Conservation (phyloP, 2,797 vertebrate genomes). For the Parauchenoglanis punctatus region DNA sequence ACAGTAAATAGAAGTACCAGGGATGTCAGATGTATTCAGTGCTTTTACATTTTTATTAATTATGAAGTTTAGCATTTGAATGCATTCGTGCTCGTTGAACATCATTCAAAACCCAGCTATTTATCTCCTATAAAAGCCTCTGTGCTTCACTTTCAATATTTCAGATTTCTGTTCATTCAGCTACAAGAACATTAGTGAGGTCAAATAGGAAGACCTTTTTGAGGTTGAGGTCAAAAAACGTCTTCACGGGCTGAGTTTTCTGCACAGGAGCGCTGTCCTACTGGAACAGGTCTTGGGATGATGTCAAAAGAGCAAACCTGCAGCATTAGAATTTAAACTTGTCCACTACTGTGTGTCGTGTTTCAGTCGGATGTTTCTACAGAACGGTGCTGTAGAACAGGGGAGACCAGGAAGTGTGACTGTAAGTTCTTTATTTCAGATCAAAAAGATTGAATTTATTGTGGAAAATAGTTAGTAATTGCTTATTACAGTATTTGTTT, state of each 20-base stretch:
- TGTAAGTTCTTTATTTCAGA: too few species aligned
- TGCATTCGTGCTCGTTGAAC: neutral
- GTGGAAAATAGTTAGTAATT: too few species aligned
- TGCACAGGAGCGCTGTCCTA: neutral
- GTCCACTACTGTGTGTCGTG: too few species aligned
- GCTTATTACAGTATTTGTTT: too few species aligned
- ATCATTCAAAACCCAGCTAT: neutral
- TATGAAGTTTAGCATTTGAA: neutral
- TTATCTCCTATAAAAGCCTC: neutral
- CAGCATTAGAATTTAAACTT: too few species aligned
- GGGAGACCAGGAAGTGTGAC: too few species aligned
- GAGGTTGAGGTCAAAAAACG: neutral
- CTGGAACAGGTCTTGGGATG: neutral
- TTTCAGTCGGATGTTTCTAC: too few species aligned
- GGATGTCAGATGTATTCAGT: neutral
- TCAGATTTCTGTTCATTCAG: neutral
- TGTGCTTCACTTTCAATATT: neutral
- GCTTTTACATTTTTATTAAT: neutral
- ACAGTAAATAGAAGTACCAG: neutral
- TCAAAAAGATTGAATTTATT: too few species aligned
- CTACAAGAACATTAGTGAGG: neutral
- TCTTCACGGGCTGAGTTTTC: neutral
- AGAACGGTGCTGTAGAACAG: too few species aligned
- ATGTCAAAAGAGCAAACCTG: too few species aligned
- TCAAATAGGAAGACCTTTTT: neutral